Evolutionary conservation across 2,888 invertebrate species (phyloP).

Genomic region (Odiellus spinosus): DNA sequence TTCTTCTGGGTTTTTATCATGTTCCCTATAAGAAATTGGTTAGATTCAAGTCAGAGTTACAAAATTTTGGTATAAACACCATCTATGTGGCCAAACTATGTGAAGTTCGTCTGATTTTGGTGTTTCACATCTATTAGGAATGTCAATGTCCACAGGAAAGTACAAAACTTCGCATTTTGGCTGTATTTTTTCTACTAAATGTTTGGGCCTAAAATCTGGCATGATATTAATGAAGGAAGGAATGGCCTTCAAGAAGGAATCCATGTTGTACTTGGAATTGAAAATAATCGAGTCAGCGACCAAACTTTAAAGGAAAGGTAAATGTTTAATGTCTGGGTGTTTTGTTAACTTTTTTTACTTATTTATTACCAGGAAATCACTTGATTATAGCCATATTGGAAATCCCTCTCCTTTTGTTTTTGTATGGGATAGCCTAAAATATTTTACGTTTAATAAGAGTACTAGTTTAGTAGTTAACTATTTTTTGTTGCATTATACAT

Average conservation of each 20-base stretch:
- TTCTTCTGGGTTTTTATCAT: slow-evolving; percentile 52
- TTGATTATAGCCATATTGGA: slow-evolving; percentile 59
- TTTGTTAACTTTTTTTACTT: background rate
- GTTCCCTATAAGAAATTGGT: slow-evolving; percentile 39
- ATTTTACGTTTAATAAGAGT: no score
- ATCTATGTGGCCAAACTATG: slow-evolving; percentile 58
- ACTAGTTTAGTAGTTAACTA: no score
- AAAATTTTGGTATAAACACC: slow-evolving; percentile 29
- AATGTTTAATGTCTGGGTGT: background rate
- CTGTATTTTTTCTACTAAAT: slow-evolving; percentile 38
- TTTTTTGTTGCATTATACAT: no score
- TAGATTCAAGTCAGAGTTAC: background rate
- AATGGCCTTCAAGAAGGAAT: slow-evolving; percentile 47
- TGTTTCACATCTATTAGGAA: slow-evolving; percentile 6
- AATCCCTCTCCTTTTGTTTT: slow-evolving; percentile 47
- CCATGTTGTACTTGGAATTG: slow-evolving; percentile 50
- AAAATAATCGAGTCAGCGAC: slow-evolving; percentile 50
- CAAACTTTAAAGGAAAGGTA: slow-evolving; percentile 35
- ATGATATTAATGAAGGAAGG: slow-evolving; percentile 44
- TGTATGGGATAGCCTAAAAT: slow-evolving; percentile 44
- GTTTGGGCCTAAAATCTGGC: slow-evolving; percentile 44
- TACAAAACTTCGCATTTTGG: slow-evolving; percentile 46
- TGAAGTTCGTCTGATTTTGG: slow-evolving; percentile 31
- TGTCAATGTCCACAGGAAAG: slow-evolving; percentile 36
- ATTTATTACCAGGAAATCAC: slow-evolving; percentile 45